These are phyloP conservation scores for Dendroctonus valens DNA, from an alignment of 1,140 invertebrate genomes.

Conservation along the genomic window DNA sequence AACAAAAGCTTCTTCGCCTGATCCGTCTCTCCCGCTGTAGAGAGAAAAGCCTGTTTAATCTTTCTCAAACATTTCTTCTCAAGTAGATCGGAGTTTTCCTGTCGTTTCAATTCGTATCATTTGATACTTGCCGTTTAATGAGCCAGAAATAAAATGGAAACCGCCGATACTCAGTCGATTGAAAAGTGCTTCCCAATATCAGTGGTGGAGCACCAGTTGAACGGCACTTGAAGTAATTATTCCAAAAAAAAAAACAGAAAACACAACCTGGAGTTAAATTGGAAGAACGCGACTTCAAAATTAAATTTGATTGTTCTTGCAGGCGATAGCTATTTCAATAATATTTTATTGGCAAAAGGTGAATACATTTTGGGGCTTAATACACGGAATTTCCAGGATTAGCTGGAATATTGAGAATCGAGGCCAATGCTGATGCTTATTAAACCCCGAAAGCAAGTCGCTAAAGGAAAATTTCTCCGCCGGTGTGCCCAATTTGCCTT, in stretches of 20 bases:
- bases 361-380: not conserved
- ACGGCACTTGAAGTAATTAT: too few species aligned
- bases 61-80: conserved; percentile 13
- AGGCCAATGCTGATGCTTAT: not conserved
- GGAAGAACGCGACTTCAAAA: too few species aligned
- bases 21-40: not conserved
- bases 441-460: too few species aligned
- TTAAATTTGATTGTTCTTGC: too few species aligned
- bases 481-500: too few species aligned
- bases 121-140: conserved; percentile 15
- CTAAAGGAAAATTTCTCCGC: too few species aligned
- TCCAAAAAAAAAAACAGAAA: too few species aligned
- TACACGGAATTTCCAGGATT: conserved; percentile 1
- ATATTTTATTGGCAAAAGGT: not conserved
- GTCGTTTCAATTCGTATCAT: conserved; percentile 15
- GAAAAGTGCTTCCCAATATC: conserved; percentile 5
- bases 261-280: too few species aligned
- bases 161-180: conserved; percentile 3
- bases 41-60: conserved; percentile 11
- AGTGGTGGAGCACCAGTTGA: not conserved
- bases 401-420: not conserved
- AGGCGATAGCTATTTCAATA: too few species aligned
- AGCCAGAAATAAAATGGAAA: conserved; percentile 17
- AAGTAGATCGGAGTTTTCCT: conserved; percentile 10
- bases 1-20: conserved; percentile 5